Evolutionary conservation across 2,797 vertebrate species (phyloP), one percentile per base, ranked within the genome.

Genomic region (Spinus olivaceus): DNA sequence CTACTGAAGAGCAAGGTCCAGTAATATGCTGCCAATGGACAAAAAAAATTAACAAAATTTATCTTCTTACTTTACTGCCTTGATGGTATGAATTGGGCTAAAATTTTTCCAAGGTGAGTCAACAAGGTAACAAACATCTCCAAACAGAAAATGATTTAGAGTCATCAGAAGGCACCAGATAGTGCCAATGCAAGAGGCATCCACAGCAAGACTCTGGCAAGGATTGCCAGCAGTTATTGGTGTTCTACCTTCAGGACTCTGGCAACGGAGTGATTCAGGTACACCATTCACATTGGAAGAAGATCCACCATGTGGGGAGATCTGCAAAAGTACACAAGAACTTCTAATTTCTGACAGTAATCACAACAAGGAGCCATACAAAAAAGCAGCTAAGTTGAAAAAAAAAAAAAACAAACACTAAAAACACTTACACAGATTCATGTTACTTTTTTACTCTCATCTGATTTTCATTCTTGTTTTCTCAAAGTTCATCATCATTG

Each of bases 171-270:
- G 33, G 24, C 23, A 15, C 9, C 22, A 35, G 2, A 12, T 42
- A 79, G 41, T 14, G 6, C 42, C 21, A 49, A 71, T 27, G 12
- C 28, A 73, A 7, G 14, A 18, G 39, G 3, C 42, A 92, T 10
- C 27, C 50, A 16, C 10, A 79, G 35, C 12, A 78, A 69, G 59
- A 20, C 4, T 57, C 56, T 30, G 49, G 41, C 51, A 80, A 71
- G 51, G 60, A 49, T 2, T 51, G 14, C 9, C 49, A 83, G 60
- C 32, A 71, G 11, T 20, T 35, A 6, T 8, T 37, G 30, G 21
- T 42, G 9, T 51, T 92, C 60, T 98, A 99, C 99, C 99, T 98
- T 99, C 99, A 2, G 98, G 98, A 95, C 98, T 99, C 84, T 98
- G 92, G 71, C 97, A 98, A 57, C 87, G 97, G 30, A 95, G 97